A percentile compares a stretch with the other conserved stretches of the same genome.
phyloP scores from a whole-genome alignment of 2,113 vertebrate species.

The Macrotis lagotis region DNA sequence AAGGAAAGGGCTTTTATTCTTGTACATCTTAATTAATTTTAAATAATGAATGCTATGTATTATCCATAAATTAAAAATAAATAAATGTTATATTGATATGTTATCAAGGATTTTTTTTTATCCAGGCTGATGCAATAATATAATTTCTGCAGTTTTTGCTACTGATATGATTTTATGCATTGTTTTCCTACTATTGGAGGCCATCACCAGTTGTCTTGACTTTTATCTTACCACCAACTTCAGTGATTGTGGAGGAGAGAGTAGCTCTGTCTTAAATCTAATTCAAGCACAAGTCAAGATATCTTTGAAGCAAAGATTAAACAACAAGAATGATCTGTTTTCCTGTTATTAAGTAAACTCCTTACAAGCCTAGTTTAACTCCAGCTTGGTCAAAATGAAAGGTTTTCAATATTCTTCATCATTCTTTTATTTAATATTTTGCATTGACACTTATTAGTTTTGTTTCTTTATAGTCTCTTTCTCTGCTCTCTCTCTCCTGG shows the following conservation, averaged over 20 bases:
- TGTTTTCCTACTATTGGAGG: not conserved
- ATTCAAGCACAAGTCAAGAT: too few relatives aligned
- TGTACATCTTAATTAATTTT: not conserved
- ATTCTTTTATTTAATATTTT: not conserved
- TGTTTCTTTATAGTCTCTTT: not conserved
- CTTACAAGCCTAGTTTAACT: not conserved
- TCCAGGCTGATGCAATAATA: not conserved
- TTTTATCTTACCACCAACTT: too few relatives aligned
- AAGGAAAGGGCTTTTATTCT: not conserved
- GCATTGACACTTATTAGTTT: not conserved
- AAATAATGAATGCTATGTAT: not conserved
- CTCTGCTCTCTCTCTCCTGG: not conserved
- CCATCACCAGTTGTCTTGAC: too few relatives aligned
- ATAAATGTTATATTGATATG: not conserved
- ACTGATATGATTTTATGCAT: not conserved
- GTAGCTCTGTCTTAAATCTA: too few relatives aligned
- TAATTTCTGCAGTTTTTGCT: not conserved
- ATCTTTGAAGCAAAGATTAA: too few relatives aligned
- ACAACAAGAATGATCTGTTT: not conserved
- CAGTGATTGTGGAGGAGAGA: too few relatives aligned
- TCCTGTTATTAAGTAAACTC: not conserved
- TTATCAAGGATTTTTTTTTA: not conserved
- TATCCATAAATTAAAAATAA: not conserved
- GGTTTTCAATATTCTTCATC: not conserved
- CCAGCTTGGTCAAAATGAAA: not conserved